Conservation (phyloP, 2,797 vertebrate genomes). For the Neopelma chrysocephalum region DNA sequence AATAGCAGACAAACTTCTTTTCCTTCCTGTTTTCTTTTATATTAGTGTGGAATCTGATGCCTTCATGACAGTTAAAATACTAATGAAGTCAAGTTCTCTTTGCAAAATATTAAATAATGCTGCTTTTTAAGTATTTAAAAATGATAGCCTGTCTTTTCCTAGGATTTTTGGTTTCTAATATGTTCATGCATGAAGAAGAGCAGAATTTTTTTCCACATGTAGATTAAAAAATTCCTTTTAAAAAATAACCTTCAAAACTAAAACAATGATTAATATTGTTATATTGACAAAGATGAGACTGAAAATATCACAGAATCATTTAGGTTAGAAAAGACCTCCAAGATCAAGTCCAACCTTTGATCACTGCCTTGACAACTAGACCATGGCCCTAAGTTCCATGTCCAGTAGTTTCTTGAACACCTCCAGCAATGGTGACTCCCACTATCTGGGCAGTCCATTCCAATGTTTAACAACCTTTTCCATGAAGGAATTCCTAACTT, state of each 20-base stretch:
- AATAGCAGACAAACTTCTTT: background rate
- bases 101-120: background rate
- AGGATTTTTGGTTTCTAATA: background rate
- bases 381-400: background rate
- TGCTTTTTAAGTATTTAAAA: background rate
- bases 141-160: background rate
- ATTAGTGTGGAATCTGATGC: background rate
- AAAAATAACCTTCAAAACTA: background rate
- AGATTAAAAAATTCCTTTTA: background rate
- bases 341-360: background rate
- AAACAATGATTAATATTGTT: background rate
- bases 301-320: background rate
- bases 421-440: background rate
- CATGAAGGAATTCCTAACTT: background rate
- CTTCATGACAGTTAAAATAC: background rate
- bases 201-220: rapidly evolving
- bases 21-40: background rate
- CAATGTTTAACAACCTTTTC: background rate
- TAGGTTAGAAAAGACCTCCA: background rate
- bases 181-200: background rate
- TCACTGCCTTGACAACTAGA: background rate
- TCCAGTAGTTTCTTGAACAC: background rate
- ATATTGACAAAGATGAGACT: background rate
- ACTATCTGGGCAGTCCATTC: background rate
- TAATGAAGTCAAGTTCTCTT: background rate